phyloP scores from a whole-genome alignment of 2,888 invertebrate species.

The Hirtodrosophila trivittata region DNA sequence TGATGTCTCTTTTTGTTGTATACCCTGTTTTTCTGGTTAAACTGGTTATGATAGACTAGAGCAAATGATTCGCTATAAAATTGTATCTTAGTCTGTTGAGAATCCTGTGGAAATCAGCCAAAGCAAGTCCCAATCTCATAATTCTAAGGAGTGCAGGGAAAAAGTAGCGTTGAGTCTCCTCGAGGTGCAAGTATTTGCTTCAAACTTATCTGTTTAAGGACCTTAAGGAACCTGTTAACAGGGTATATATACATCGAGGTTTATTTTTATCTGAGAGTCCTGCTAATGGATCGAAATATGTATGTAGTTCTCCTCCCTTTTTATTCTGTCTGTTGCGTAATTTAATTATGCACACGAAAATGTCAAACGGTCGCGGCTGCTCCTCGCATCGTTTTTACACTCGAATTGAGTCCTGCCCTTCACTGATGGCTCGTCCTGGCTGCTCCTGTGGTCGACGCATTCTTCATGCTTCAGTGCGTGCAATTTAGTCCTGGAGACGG shows the following conservation, averaged over 20 bases:
- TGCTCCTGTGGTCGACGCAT: constrained; percentile 67
- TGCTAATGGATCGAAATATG: constrained; percentile 24
- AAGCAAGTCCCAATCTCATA: no score
- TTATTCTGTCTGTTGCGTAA: constrained; percentile 46
- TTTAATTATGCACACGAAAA: constrained; percentile 76
- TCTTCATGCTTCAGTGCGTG: constrained; percentile 76
- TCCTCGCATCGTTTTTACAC: constrained; percentile 69
- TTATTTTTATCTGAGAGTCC: neutral
- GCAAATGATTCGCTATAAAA: no score
- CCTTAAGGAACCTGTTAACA: no score
- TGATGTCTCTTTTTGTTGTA: no score
- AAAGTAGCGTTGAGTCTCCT: no score
- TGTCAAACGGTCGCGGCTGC: constrained; percentile 66
- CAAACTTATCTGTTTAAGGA: neutral
- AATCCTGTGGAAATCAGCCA: no score
- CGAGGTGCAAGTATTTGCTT: no score
- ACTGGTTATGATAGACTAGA: no score
- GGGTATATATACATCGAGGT: neutral
- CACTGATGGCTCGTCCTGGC: constrained; percentile 22
- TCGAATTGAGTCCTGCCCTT: constrained; percentile 71
- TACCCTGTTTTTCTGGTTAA: no score
- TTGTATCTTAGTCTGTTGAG: no score
- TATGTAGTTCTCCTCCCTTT: constrained; percentile 7
- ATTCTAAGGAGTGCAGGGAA: no score
- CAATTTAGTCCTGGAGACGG: constrained; percentile 54